Evolutionary conservation across 2,797 vertebrate genomes (phyloP), one percentile per base, ranked within the genome.

Genomic region (Semaprochilodus insignis): DNA sequence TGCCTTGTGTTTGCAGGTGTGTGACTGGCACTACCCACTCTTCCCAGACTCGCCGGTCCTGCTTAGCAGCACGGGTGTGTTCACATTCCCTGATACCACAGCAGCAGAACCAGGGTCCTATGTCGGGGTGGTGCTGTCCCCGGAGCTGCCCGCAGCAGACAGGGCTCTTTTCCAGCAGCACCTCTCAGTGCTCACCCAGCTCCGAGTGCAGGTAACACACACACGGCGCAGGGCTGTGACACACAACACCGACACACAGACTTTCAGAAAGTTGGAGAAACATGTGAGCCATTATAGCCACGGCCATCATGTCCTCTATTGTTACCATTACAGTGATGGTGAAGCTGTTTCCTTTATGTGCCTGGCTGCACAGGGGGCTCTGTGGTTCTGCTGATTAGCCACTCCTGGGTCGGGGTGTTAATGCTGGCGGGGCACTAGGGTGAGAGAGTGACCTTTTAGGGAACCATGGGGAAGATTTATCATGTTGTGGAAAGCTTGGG

Each of bases 31-130:
- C 17, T 98, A 97, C 88, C 96, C 96, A 2, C 94, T 99, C 55
- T 92, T 93, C 27, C 73, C 91, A 63, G 94, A 97, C 81, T 97
- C 96, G 60, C 97, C 97, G 0, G 96, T 99, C 84, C 94, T 99
- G 25, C 92, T 97, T 84, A 97, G 97, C 59, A 96, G 88, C 85
- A 96, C 92, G 0, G 97, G 97, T 65, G 96, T 98, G 90, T 99
- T 96, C 92, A 99, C 99, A 96, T 98, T 99, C 85, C 97, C 97
- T 0, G 96, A 99, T 89, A 90, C 93, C 1, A 92, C 96, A 92
- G 92, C 96, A 3, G 92, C 94, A 78, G 78, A 90, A 0, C 94
- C 96, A 0, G 97, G 97, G 40, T 96, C 95, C 82, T 98, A 95
- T 0, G 95, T 97, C 10, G 98, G 98, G 34, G 93, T 99, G 0